Evolutionary conservation across 2,113 vertebrate species (phyloP).

Genomic region (Alouatta palliata): DNA sequence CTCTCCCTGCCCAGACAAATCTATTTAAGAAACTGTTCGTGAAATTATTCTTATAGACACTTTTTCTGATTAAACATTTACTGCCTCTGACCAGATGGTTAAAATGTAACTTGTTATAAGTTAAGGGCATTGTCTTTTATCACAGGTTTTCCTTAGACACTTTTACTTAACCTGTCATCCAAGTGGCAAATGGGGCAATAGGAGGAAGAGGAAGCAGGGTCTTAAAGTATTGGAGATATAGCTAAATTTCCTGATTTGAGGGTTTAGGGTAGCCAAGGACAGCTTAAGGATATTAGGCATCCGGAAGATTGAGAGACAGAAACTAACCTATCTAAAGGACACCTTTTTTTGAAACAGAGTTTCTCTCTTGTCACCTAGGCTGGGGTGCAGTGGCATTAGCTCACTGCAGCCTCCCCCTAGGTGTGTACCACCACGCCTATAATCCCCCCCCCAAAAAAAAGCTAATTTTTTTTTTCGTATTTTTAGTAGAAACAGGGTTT

Average conservation of each 20-base stretch:
- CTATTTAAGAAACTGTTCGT: constrained; percentile 27
- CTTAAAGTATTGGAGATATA: background rate
- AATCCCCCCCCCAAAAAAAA: too few relatives aligned
- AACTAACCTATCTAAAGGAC: background rate
- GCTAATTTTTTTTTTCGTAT: too few relatives aligned
- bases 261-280: background rate
- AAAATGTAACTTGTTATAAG: constrained; percentile 28
- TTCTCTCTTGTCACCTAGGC: too few relatives aligned
- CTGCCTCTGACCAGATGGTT: background rate
- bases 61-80: background rate
- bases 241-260: background rate
- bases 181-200: background rate
- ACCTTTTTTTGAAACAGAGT: background rate
- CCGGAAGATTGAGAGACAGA: background rate
- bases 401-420: too few relatives aligned
- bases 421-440: too few relatives aligned
- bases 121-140: background rate
- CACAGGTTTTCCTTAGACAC: background rate
- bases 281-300: background rate
- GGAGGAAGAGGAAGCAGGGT: background rate
- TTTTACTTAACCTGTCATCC: background rate
- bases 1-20: background rate
- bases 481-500: too few relatives aligned
- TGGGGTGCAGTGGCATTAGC: too few relatives aligned
- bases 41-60: constrained; percentile 10